Conservation (phyloP, 2,113 vertebrate genomes). For the Pipra filicauda region DNA sequence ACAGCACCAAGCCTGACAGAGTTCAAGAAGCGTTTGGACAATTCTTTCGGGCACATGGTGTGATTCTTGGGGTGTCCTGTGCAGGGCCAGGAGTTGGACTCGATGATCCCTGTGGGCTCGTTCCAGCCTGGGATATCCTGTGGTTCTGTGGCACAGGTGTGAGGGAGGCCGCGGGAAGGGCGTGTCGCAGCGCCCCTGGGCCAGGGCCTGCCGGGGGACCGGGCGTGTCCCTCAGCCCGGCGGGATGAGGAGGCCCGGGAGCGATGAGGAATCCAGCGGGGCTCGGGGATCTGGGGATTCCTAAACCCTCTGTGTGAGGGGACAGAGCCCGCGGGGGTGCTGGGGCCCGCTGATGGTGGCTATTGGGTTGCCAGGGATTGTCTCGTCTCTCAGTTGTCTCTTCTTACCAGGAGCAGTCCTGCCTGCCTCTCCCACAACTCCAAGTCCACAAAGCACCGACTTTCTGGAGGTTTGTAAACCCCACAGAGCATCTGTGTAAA, state of each 20-base stretch:
- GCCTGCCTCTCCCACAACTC: neutral
- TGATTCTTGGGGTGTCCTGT: neutral
- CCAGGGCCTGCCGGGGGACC: neutral
- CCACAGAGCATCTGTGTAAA: neutral
- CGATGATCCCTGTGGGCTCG: neutral
- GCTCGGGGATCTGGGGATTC: no score
- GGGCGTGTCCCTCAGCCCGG: neutral
- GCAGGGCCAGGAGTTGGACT: neutral
- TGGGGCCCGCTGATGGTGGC: neutral
- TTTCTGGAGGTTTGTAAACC: neutral
- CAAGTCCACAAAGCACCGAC: neutral
- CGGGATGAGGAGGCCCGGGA: no score
- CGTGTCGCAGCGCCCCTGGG: neutral
- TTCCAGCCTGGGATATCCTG: rapidly evolving
- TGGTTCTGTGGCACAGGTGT: neutral
- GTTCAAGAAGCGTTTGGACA: neutral
- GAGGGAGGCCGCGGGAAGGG: neutral
- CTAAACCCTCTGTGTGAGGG: rapidly evolving
- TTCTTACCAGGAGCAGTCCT: no score
- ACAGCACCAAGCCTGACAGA: neutral
- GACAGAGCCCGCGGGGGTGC: neutral
- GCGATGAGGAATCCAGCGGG: neutral
- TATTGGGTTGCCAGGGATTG: neutral
- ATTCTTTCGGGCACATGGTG: neutral
- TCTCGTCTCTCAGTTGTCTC: neutral